Evolutionary conservation across 2,888 invertebrate genomes (phyloP).

Genomic region (Aquatica leii): DNA sequence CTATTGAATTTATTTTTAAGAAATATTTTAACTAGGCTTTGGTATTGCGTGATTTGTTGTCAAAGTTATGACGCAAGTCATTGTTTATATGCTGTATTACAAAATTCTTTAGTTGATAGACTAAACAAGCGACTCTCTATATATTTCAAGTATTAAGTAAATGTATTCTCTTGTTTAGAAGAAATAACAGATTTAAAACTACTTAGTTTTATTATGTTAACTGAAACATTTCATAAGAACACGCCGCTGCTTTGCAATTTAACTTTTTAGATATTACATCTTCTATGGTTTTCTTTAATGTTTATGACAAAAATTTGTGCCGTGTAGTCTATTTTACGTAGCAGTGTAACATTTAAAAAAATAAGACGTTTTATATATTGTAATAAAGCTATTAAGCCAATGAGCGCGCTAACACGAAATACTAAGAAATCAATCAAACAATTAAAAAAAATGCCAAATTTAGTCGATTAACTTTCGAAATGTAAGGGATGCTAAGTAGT

Average conservation of each 20-base stretch:
- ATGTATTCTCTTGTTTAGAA: not conserved
- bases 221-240: not conserved
- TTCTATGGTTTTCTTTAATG: not conserved
- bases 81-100: not conserved
- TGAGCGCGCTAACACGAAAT: too few species aligned
- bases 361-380: too few species aligned
- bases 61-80: too few species aligned
- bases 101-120: constrained; percentile 1
- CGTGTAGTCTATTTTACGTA: not conserved
- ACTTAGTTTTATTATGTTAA: not conserved
- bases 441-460: too few species aligned
- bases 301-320: not conserved
- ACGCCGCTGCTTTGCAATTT: not conserved
- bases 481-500: too few species aligned
- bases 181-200: not conserved
- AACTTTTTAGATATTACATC: not conserved
- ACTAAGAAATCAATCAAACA: too few species aligned
- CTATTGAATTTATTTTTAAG: not conserved
- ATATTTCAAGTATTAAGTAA: not conserved
- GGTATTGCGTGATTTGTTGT: not conserved
- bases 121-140: not conserved
- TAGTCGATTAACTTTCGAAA: too few species aligned
- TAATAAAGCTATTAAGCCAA: too few species aligned
- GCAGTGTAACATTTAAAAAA: not conserved
- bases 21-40: not conserved